phyloP scores from a whole-genome alignment of 2,888 invertebrate species.

The Linnaemya tessellans region DNA sequence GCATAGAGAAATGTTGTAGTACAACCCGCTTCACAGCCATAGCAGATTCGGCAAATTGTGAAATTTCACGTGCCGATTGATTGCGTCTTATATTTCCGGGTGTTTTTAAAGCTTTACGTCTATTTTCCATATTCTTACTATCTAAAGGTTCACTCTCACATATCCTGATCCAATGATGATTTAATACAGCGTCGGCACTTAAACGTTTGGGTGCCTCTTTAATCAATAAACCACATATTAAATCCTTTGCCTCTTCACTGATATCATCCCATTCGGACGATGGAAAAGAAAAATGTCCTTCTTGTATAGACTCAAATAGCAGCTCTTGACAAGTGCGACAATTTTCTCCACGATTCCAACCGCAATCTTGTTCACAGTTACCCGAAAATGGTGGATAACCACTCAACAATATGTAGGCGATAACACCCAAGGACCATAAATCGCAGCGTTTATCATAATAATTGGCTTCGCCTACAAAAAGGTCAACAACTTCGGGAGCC shows the following conservation, averaged over 20 bases:
- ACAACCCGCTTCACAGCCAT: constrained; percentile 98
- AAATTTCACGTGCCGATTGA: constrained; percentile 97
- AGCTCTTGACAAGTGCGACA: constrained; percentile 96
- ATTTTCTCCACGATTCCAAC: constrained; percentile 97
- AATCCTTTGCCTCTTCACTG: constrained; percentile 95
- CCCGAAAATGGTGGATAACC: constrained; percentile 99
- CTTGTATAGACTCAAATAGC: constrained; percentile 96
- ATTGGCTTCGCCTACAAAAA: constrained; percentile 96
- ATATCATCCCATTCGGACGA: constrained; percentile 94
- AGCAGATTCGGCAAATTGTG: constrained; percentile 97
- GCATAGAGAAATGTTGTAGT: constrained; percentile 96
- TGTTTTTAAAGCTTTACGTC: constrained; percentile 88
- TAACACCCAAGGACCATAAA: constrained; percentile 98
- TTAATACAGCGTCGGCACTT: constrained; percentile 92
- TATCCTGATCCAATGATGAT: constrained; percentile 89
- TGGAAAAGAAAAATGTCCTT: constrained; percentile 87
- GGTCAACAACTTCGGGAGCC: constrained; percentile 97
- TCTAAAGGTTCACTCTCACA: constrained; percentile 83
- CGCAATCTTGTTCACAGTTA: constrained; percentile 96
- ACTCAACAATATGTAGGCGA: constrained; percentile 97
- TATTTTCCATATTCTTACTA: constrained; percentile 77
- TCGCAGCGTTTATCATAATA: constrained; percentile 98
- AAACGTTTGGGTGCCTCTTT: constrained; percentile 94
- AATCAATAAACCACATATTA: constrained; percentile 94
- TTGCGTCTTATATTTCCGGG: constrained; percentile 94